These are phyloP conservation scores for Papilio xuthus DNA, from an alignment of 1,140 invertebrate species.

Conservation along the genomic window DNA sequence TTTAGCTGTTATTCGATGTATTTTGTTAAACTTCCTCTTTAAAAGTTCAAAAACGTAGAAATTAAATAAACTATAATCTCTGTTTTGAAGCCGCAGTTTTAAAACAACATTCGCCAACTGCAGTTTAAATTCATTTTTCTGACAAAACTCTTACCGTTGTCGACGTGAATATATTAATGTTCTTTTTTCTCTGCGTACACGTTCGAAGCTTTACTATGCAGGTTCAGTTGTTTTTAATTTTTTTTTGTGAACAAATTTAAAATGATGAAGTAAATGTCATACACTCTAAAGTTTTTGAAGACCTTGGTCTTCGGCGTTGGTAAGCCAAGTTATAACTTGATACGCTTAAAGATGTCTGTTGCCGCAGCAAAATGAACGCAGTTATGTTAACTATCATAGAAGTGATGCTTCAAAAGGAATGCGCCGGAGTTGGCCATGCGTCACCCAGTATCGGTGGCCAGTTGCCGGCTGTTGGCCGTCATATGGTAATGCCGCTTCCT, in stretches of 20 bases:
- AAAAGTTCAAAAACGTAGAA: slow-evolving; percentile 22
- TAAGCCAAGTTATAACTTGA: no score
- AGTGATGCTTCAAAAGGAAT: slow-evolving; percentile 10
- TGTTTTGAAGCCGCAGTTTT: slow-evolving; percentile 36
- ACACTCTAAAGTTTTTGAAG: no score
- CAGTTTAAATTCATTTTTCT: slow-evolving; percentile 38
- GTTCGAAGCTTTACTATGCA: neutral
- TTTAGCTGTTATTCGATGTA: neutral
- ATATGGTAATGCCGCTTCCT: slow-evolving; percentile 75
- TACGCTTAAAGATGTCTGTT: neutral
- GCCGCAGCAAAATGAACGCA: neutral
- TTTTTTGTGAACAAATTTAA: no score
- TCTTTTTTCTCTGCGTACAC: slow-evolving; percentile 15
- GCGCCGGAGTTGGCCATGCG: slow-evolving; percentile 44
- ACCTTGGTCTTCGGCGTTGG: no score
- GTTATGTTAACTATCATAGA: neutral
- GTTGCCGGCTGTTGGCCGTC: slow-evolving; percentile 63
- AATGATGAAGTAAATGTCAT: no score
- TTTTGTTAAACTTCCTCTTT: slow-evolving; percentile 57
- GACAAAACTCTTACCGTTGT: slow-evolving; percentile 34
- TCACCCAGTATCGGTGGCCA: slow-evolving; percentile 56
- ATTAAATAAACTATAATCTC: slow-evolving; percentile 39
- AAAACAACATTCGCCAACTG: slow-evolving; percentile 33
- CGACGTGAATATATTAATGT: slow-evolving; percentile 11
- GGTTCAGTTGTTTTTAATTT: neutral